Evolutionary conservation across 1,140 invertebrate species (phyloP).

Genomic region (Rhopalosiphum maidis): DNA sequence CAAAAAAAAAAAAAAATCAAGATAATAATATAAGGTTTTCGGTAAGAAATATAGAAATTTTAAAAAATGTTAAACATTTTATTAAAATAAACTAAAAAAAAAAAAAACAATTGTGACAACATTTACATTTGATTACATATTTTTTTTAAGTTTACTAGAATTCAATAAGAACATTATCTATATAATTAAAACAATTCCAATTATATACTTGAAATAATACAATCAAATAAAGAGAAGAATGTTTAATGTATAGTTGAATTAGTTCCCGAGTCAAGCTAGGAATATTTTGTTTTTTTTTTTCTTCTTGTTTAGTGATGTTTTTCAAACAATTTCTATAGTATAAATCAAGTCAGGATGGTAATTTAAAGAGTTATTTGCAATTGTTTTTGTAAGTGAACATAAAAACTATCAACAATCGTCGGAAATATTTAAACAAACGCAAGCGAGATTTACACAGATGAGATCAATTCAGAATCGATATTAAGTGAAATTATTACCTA

Average conservation of each 20-base stretch:
- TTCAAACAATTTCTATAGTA: background rate
- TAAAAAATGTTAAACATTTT: background rate
- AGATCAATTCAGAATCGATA: background rate
- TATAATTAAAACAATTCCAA: background rate
- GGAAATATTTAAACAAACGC: background rate
- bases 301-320: background rate
- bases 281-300: background rate
- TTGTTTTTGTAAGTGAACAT: background rate
- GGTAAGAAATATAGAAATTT: background rate
- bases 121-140: background rate
- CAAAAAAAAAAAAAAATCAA: background rate
- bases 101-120: background rate
- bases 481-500: background rate
- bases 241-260: background rate
- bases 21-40: background rate
- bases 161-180: background rate
- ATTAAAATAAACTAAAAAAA: background rate
- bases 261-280: background rate
- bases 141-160: background rate
- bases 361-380: slow-evolving; percentile 8
- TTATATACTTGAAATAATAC: background rate
- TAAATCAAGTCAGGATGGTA: background rate
- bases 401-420: background rate
- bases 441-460: background rate
- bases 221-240: background rate